Evolutionary conservation across 2,888 invertebrate species (phyloP), one percentile per base, ranked within the genome.

Genomic region (Drosophila nigritarsus): DNA sequence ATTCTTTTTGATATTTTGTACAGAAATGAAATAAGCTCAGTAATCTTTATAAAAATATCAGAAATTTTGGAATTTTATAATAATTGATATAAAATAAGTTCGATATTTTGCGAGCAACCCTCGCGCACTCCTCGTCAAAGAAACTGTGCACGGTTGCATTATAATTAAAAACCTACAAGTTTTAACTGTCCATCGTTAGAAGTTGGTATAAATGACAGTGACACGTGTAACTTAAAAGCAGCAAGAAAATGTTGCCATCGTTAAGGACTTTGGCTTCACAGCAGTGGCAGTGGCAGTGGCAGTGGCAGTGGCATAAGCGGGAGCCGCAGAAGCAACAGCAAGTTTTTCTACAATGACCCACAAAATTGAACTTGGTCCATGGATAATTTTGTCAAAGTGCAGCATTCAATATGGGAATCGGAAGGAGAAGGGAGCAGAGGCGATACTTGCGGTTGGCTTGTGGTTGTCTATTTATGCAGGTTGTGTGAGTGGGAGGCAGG

Each of bases 351-450:
- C 62, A 69, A 40, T 55, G n/a, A 38, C 67, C 76, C 89, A 83
- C 84, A 75, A 83, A 80, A 87, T 78, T 75, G 65, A 81, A 71
- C 82, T 71, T 71, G 61, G 60, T 71, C 73, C 77, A 74, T 60
- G 75, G 75, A 87, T 89, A 85, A 89, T 85, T 88, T 82, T 73
- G 88, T 79, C 88, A 82, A 85, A 85, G 79, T 88, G 86, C 80
- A 82, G 70, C 72, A 69, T 78, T 82, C 83, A 64, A 82, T 80
- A 66, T 77, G 70, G 48, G 42, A 67, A 50, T 51, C 59, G 42
- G 45, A 36, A 9, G 29, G 69, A 11, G 20, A 48, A 29, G 9
- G 15, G 29, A 40, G 15, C 27, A 20, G 65, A 45, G 27, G 27
- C 76, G 58, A 66, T 66, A 50, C 50, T 51, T 49, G 61, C 13